phyloP scores from a whole-genome alignment of 2,113 vertebrate genomes.

The Platycercus adscitus region DNA sequence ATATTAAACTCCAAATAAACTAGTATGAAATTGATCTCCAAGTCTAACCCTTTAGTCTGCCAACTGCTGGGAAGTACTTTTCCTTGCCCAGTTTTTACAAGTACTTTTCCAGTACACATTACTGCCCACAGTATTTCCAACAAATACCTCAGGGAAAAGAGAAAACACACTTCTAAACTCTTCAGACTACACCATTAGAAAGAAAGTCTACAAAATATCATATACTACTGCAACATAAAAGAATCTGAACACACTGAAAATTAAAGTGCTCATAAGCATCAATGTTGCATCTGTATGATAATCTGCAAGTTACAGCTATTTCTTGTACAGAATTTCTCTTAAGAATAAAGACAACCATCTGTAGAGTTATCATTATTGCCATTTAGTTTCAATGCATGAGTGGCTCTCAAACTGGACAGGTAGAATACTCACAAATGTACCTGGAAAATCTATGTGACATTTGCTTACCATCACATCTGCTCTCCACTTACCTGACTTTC shows the following conservation, averaged over 20 bases:
- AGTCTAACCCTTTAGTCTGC: not conserved
- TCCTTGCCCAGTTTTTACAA: not conserved
- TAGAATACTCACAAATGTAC: not conserved
- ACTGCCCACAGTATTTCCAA: not conserved
- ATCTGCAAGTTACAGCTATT: not conserved
- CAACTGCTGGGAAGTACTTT: not conserved
- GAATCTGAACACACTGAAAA: not conserved
- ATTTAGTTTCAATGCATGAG: not conserved
- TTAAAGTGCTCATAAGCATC: not conserved
- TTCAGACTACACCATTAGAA: not conserved
- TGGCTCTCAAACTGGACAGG: not conserved
- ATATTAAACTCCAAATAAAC: not conserved
- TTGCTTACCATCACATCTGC: not conserved
- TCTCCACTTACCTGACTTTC: not conserved
- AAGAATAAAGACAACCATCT: not conserved
- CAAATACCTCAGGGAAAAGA: not conserved
- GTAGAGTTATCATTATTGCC: not conserved
- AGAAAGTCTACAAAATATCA: not conserved
- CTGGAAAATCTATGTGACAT: not conserved
- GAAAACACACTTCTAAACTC: not conserved
- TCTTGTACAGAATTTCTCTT: not conserved
- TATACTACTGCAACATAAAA: not conserved
- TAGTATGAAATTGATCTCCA: not conserved
- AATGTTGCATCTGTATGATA: not conserved
- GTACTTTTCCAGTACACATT: not conserved